These are phyloP conservation scores for Grammomys dolichurus DNA, from an alignment of 2,113 vertebrate species.

Conservation along the genomic window DNA sequence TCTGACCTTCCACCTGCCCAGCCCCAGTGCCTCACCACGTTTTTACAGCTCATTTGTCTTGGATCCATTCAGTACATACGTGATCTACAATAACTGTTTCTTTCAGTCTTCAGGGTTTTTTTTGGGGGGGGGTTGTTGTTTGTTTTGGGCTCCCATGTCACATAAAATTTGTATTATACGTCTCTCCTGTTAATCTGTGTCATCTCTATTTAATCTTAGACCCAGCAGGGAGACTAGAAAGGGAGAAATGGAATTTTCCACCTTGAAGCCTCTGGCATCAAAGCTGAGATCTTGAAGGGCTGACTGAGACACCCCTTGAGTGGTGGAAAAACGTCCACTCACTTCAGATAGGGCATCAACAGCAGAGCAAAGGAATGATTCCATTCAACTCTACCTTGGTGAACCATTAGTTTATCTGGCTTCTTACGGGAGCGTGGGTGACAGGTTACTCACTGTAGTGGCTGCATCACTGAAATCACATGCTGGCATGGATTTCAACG, in stretches of 20 bases:
- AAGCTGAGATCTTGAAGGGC: not conserved
- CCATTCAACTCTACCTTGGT: not conserved
- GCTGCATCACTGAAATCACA: not conserved
- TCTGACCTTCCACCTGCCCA: not conserved
- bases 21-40: not conserved
- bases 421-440: not conserved
- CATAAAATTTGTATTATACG: not conserved
- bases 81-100: not conserved
- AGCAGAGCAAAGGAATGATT: not conserved
- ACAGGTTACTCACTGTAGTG: no score
- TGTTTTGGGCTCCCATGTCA: not conserved
- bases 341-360: not conserved
- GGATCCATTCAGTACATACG: not conserved
- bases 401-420: not conserved
- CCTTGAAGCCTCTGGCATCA: not conserved
- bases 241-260: not conserved
- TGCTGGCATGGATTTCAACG: not conserved
- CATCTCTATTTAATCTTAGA: not conserved
- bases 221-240: not conserved
- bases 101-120: not conserved
- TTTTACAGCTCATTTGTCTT: not conserved
- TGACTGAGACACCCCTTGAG: not conserved
- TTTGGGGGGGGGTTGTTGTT: not conserved
- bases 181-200: constrained; percentile 1
- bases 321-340: no score